Evolutionary conservation across 2,113 vertebrate species (phyloP), one percentile per base, ranked within the genome.

Genomic region (Nannospalax galili): DNA sequence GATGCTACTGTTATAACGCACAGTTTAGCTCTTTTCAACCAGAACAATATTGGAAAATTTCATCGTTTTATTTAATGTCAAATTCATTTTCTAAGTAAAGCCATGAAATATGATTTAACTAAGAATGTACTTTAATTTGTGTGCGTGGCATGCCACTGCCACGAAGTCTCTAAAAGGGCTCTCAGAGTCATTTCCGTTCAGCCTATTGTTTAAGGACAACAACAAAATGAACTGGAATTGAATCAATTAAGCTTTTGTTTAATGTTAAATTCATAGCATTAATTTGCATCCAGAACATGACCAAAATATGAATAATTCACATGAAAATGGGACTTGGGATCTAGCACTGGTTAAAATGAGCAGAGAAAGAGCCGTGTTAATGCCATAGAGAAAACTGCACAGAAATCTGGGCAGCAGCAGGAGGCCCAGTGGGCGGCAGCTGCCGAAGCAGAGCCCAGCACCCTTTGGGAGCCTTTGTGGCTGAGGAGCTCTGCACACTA

Each of bases 41-140:
- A 35, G 52, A 81, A 30, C 19, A 70, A 64, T 92, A 67, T 87
- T 73, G 26, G 75, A 92, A 94, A 95, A 70, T 17, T 19, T 67
- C 52, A 60, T 65, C 40, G 37, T 84, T 94, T 86, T 93, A 91
- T 84, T 93, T 91, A 91, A 72, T 69, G 79, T 96, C 60, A 91
- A 64, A 82, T 58, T 93, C 56, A 81, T 42, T 69, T 64, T 80
- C 32, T 80, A 26, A 90, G 42, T 78, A 42, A 37, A 93, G 24
- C 52, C 40, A 69, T 84, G 70, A 60, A 40, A 28, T 88, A 84
- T 20, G 35, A 92, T 90, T 89, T 67, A 84, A 94, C 72, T 93
- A 26, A 87, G 82, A 84, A 67, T 56, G 10, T 24, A 42, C 65
- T 87, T 87, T 42, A 28, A 37, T 84, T 93, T 64, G 35, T 79